A percentile compares a stretch with the other conserved stretches of the same genome.
phyloP scores from a whole-genome alignment of 2,888 invertebrate genomes.

The Rotaria macrura region DNA sequence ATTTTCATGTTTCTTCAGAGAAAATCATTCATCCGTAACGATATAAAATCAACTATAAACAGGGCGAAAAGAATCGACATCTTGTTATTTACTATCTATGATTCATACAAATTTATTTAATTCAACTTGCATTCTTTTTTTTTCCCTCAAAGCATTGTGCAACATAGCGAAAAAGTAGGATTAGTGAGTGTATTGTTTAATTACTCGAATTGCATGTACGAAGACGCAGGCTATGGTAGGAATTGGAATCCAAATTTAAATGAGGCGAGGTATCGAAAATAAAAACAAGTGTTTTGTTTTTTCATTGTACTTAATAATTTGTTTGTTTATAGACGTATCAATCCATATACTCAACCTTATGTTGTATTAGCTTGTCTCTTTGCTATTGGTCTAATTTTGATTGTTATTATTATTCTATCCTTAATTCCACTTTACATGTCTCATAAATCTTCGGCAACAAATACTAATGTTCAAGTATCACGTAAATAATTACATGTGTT shows the following conservation, averaged over 20 bases:
- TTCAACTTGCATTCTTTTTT: too few relatives aligned
- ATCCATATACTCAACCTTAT: not conserved
- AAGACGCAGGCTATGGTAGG: not conserved
- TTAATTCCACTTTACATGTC: constrained; percentile 4
- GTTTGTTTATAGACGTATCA: not conserved
- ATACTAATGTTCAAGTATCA: not conserved
- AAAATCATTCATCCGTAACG: too few relatives aligned
- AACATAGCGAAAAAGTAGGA: too few relatives aligned
- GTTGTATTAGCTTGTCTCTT: not conserved
- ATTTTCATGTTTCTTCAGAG: too few relatives aligned
- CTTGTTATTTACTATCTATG: too few relatives aligned
- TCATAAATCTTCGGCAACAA: not conserved
- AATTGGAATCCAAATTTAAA: not conserved
- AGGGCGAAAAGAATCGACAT: too few relatives aligned
- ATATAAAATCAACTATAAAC: too few relatives aligned
- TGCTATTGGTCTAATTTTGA: not conserved
- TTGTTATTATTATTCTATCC: not conserved
- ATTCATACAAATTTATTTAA: too few relatives aligned
- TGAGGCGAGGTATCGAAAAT: not conserved
- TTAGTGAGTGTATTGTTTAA: too few relatives aligned
- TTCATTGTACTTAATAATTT: not conserved
- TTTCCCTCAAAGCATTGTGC: too few relatives aligned
- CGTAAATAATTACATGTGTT: not conserved
- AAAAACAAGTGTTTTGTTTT: too few relatives aligned
- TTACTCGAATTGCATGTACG: not conserved